phyloP scores from a whole-genome alignment of 2,113 vertebrate species.

The Corythornis cristatus region DNA sequence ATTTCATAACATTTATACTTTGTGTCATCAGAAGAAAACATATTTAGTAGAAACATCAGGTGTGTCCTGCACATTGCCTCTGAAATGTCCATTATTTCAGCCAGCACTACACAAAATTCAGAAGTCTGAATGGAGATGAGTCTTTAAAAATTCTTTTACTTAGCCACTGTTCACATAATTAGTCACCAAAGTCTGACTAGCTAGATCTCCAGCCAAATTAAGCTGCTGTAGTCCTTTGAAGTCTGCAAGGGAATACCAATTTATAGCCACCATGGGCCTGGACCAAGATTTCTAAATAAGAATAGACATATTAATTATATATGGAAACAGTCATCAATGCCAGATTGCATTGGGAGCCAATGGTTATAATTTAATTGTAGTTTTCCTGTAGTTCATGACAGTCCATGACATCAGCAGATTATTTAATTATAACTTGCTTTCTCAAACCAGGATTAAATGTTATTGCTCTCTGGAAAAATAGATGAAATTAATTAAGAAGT shows the following conservation, averaged over 20 bases:
- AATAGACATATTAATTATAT: neutral
- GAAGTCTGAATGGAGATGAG: neutral
- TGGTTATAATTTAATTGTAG: conserved; percentile 31
- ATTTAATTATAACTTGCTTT: conserved; percentile 41
- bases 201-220: neutral
- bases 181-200: neutral
- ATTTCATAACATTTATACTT: neutral
- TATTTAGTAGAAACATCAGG: neutral
- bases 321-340: conserved; percentile 22
- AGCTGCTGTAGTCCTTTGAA: neutral
- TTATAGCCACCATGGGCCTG: neutral
- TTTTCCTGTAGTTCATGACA: conserved; percentile 29
- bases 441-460: neutral
- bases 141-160: neutral
- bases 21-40: neutral
- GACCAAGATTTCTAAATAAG: neutral
- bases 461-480: conserved; percentile 8
- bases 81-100: neutral
- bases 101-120: neutral
- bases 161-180: neutral
- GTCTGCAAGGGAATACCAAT: neutral
- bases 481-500: conserved; percentile 48
- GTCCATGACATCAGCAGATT: neutral
- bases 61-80: neutral
- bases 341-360: conserved; percentile 9